Percentiles rank a stretch among this genome's conserved stretches.
Evolutionary conservation across 2,113 vertebrate genomes (phyloP).

Genomic region (Daphoenositta chrysoptera): DNA sequence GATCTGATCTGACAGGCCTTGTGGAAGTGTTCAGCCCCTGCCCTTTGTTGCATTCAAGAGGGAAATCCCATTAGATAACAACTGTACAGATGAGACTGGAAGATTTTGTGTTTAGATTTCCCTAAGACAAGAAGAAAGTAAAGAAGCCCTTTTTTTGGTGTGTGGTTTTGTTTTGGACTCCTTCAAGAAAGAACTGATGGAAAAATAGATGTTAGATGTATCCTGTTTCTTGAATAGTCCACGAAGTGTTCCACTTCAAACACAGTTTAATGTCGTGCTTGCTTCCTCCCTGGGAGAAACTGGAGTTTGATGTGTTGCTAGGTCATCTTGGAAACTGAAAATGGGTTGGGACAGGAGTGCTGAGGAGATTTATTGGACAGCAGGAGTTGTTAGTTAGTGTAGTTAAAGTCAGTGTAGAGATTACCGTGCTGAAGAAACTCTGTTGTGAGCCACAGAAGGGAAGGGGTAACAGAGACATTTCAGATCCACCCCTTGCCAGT

Average conservation of each 20-base stretch:
- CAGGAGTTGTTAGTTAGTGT: background rate
- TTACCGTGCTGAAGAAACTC: accelerated
- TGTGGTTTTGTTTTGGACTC: background rate
- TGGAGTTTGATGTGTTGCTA: background rate
- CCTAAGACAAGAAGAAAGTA: background rate
- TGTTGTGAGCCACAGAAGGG: background rate
- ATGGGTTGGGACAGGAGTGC: background rate
- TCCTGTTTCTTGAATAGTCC: background rate
- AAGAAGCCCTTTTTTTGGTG: background rate
- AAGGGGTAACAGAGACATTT: background rate
- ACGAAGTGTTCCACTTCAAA: background rate
- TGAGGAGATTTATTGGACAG: background rate
- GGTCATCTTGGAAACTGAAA: background rate
- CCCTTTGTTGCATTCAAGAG: background rate
- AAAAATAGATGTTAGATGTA: background rate
- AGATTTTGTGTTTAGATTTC: background rate
- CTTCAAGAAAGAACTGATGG: background rate
- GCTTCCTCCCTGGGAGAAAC: background rate
- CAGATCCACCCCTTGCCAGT: background rate
- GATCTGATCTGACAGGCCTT: background rate
- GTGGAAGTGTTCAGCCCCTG: background rate
- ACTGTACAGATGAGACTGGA: background rate
- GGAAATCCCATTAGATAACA: constrained; percentile 7
- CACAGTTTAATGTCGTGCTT: background rate
- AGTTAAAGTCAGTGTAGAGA: background rate